Evolutionary conservation across 2,797 vertebrate genomes (phyloP).

Genomic region (Serranus cabrilla): DNA sequence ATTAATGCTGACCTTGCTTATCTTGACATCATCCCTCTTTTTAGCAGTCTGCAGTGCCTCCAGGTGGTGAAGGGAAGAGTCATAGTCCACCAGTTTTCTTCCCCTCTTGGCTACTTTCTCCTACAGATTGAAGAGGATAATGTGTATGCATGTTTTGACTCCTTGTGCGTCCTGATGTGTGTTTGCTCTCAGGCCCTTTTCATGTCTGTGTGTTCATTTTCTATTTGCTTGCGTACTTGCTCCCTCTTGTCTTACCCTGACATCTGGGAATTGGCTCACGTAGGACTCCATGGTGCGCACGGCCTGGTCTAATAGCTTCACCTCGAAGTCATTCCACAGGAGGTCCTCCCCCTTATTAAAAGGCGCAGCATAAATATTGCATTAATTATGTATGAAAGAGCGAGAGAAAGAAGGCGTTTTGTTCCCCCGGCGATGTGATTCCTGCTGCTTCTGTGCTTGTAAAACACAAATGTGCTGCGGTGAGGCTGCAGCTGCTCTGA

Average conservation of each 20-base stretch:
- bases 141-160: background rate
- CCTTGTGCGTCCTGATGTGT: constrained; percentile 14
- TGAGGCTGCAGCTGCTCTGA: background rate
- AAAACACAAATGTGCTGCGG: background rate
- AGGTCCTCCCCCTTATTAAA: constrained; percentile 92
- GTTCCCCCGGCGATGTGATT: constrained; percentile 15
- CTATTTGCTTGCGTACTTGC: constrained; percentile 20
- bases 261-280: constrained; percentile 92
- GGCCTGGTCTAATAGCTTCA: constrained; percentile 92
- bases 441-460: constrained; percentile 28
- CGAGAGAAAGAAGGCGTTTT: background rate
- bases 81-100: constrained; percentile 96
- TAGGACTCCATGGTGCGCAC: constrained; percentile 94
- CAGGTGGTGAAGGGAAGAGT: constrained; percentile 93
- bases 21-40: constrained; percentile 94
- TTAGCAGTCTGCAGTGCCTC: constrained; percentile 93
- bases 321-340: constrained; percentile 96
- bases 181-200: constrained; percentile 43
- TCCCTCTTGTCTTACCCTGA: constrained; percentile 84
- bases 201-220: constrained; percentile 4
- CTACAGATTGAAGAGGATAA: constrained; percentile 73
- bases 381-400: constrained; percentile 55
- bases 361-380: constrained; percentile 24
- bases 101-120: constrained; percentile 95
- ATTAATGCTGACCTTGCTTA: constrained; percentile 89